A percentile compares a stretch with the other conserved stretches of the same genome.
phyloP scores from a whole-genome alignment of 2,113 vertebrate genomes.

The Myrmophylax atrothorax region DNA sequence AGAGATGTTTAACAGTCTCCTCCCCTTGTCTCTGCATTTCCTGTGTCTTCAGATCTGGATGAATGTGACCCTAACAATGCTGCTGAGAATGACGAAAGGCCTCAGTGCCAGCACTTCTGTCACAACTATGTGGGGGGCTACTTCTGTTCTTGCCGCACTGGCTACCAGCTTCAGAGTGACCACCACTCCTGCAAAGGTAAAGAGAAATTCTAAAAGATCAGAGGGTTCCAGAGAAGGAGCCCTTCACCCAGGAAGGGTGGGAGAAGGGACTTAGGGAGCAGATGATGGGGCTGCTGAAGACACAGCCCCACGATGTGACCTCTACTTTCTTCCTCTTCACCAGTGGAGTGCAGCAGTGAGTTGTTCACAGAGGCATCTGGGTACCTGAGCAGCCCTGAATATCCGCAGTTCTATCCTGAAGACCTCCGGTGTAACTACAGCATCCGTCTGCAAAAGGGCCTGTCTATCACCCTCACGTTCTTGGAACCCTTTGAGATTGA shows the following conservation, averaged over 20 bases:
- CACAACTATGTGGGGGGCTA: slow-evolving; percentile 91
- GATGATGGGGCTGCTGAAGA: neutral
- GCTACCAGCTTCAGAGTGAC: slow-evolving; percentile 85
- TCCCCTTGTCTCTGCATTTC: neutral
- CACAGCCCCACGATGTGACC: neutral
- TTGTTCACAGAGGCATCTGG: slow-evolving; percentile 72
- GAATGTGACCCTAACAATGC: slow-evolving; percentile 66
- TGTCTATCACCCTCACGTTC: slow-evolving; percentile 72
- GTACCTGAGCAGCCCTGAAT: slow-evolving; percentile 77
- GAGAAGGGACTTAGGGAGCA: neutral
- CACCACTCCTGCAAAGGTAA: slow-evolving; percentile 82
- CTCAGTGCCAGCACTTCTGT: slow-evolving; percentile 87
- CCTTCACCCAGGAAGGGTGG: neutral
- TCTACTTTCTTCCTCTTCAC: neutral
- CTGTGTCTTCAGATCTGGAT: slow-evolving; percentile 65
- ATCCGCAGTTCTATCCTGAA: slow-evolving; percentile 74
- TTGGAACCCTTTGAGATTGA: slow-evolving; percentile 80
- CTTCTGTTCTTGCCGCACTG: slow-evolving; percentile 85
- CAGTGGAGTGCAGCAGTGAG: slow-evolving; percentile 76
- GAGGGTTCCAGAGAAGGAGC: neutral
- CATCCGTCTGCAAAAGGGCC: slow-evolving; percentile 75
- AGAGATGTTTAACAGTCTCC: neutral
- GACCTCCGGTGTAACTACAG: slow-evolving; percentile 80
- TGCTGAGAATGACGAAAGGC: neutral
- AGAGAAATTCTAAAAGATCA: neutral